phyloP scores from a whole-genome alignment of 1,140 invertebrate species.

The Lucilia cuprina region DNA sequence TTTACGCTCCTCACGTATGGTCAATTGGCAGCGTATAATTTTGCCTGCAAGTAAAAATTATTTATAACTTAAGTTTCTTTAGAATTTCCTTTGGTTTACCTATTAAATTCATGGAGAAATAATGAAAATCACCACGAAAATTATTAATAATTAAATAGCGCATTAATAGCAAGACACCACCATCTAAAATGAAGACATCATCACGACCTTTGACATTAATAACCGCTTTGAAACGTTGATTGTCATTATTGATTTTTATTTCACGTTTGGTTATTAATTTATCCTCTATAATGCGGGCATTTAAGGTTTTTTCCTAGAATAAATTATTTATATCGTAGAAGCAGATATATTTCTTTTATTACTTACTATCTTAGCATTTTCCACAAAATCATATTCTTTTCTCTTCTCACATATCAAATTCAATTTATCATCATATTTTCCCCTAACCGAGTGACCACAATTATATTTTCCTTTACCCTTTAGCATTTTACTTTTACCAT shows the following conservation, averaged over 20 bases:
- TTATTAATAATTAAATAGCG: slow-evolving; percentile 51
- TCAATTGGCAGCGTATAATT: slow-evolving; percentile 49
- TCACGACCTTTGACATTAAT: slow-evolving; percentile 56
- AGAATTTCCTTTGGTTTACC: slow-evolving; percentile 36
- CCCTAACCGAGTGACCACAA: slow-evolving; percentile 53
- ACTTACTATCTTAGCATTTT: slow-evolving; percentile 45
- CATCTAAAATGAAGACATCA: slow-evolving; percentile 53
- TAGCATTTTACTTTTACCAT: slow-evolving; percentile 53
- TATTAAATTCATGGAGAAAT: slow-evolving; percentile 56
- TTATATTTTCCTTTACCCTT: slow-evolving; percentile 47
- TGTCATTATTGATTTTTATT: slow-evolving; percentile 51
- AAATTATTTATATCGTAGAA: neutral
- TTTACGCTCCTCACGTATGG: slow-evolving; percentile 54
- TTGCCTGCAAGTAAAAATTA: slow-evolving; percentile 35
- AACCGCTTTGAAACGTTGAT: slow-evolving; percentile 51
- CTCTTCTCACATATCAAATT: slow-evolving; percentile 54
- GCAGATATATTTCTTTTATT: neutral
- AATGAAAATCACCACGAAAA: slow-evolving; percentile 51
- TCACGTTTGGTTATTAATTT: slow-evolving; percentile 50
- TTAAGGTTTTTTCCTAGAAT: slow-evolving; percentile 47
- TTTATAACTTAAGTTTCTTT: neutral
- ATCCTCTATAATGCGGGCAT: slow-evolving; percentile 51
- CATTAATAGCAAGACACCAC: slow-evolving; percentile 55
- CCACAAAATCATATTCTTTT: slow-evolving; percentile 52
- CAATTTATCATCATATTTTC: slow-evolving; percentile 57